Percentiles rank a stretch among this genome's conserved stretches.
Conservation (phyloP, 2,797 vertebrate species). For the Sarcoramphus papa region DNA sequence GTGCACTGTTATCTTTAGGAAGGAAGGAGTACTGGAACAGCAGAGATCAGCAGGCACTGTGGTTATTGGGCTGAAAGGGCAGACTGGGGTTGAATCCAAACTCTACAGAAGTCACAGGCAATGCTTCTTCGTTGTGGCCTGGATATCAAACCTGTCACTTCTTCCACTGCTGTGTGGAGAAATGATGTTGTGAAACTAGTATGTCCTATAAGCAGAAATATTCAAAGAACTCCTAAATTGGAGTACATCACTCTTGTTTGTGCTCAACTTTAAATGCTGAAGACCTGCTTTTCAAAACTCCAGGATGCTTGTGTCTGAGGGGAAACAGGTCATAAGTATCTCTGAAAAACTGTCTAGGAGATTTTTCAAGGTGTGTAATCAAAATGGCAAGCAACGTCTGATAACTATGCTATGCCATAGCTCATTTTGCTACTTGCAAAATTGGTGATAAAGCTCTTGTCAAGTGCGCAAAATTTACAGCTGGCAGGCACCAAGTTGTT, state of each 20-base stretch:
- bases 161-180: not conserved
- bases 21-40: not conserved
- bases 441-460: not conserved
- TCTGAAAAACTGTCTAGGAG: not conserved
- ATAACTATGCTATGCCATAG: not conserved
- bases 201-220: not conserved
- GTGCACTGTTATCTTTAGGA: not conserved
- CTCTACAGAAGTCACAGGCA: not conserved
- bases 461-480: not conserved
- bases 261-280: not conserved
- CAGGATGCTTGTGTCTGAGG: not conserved
- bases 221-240: not conserved
- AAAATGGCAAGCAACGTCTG: not conserved
- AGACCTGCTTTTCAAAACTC: not conserved
- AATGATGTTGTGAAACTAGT: not conserved
- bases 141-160: not conserved
- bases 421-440: not conserved
- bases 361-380: not conserved
- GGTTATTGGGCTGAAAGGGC: not conserved
- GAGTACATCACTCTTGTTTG: not conserved
- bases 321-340: not conserved
- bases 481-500: not conserved
- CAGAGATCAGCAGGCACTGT: not conserved
- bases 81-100: not conserved
- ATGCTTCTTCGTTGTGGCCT: not conserved